Percentiles rank a stretch among this genome's conserved stretches.
Conservation (phyloP, 2,113 vertebrate species). For the Eulacestoma nigropectus region DNA sequence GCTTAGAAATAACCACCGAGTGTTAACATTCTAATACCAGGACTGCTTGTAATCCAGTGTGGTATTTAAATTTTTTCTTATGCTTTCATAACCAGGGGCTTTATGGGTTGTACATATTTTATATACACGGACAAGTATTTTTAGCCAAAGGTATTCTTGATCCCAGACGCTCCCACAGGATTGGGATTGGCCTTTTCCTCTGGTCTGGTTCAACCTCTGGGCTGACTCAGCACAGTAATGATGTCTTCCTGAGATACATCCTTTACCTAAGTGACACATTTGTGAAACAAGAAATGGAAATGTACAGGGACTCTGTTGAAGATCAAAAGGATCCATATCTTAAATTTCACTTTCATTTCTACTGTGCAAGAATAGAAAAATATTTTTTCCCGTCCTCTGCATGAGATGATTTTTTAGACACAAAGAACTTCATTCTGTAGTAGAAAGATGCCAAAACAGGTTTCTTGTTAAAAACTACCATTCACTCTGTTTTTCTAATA, state of each 20-base stretch:
- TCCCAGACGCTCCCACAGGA: background rate
- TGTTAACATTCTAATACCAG: background rate
- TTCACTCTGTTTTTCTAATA: background rate
- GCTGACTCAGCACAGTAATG: background rate
- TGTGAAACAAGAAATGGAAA: background rate
- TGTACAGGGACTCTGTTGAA: background rate
- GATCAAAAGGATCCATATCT: background rate
- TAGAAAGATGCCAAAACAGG: background rate
- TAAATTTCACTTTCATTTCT: background rate
- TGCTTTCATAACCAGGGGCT: background rate
- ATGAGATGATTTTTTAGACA: background rate
- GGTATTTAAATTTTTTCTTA: background rate
- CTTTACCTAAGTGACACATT: background rate
- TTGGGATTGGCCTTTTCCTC: background rate
- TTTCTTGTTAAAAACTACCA: background rate
- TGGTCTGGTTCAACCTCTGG: background rate
- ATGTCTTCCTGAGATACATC: background rate
- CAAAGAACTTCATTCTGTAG: background rate
- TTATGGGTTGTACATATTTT: background rate
- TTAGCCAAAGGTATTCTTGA: background rate
- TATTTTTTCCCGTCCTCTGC: background rate
- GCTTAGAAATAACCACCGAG: background rate
- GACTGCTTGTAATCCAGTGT: background rate
- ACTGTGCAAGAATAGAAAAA: background rate
- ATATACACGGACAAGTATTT: background rate